Evolutionary conservation across 2,888 invertebrate species (phyloP).

Genomic region (Diarsia mendica): DNA sequence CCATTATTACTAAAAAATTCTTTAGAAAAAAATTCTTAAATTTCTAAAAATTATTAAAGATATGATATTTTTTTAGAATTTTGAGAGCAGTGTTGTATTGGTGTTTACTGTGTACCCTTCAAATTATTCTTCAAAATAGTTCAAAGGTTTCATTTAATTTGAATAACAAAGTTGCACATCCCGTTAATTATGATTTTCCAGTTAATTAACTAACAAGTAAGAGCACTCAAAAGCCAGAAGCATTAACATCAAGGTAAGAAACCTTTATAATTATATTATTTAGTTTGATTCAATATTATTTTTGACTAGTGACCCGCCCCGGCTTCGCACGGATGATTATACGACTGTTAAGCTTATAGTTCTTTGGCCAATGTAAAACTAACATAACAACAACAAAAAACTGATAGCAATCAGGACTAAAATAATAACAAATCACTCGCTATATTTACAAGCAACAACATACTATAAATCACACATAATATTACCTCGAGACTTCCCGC

Average conservation of each 20-base stretch:
- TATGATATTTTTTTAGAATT: not conserved
- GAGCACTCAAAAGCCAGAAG: slow-evolving; percentile 30
- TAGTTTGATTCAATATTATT: not conserved
- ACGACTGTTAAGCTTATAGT: not conserved
- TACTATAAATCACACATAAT: slow-evolving; percentile 50
- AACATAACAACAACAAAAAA: slow-evolving; percentile 4
- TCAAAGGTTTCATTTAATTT: slow-evolving; percentile 17
- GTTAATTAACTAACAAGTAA: slow-evolving; percentile 34
- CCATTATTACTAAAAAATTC: not conserved
- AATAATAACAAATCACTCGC: slow-evolving; percentile 42
- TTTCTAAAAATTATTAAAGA: no score
- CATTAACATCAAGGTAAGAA: slow-evolving; percentile 14
- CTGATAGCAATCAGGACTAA: slow-evolving; percentile 37
- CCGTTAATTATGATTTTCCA: slow-evolving; percentile 41
- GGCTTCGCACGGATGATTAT: no score
- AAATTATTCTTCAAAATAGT: slow-evolving; percentile 9
- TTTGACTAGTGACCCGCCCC: no score
- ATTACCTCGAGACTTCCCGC: slow-evolving; percentile 43
- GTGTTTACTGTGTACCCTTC: not conserved
- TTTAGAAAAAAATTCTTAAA: not conserved
- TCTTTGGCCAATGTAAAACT: slow-evolving; percentile 5
- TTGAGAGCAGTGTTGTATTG: no score
- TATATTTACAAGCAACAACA: slow-evolving; percentile 44
- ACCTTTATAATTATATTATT: slow-evolving; percentile 17
- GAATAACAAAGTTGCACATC: slow-evolving; percentile 18